These are phyloP conservation scores for Trididemnum miniatum DNA, from an alignment of 23 tunicate species.

Conservation along the genomic window DNA sequence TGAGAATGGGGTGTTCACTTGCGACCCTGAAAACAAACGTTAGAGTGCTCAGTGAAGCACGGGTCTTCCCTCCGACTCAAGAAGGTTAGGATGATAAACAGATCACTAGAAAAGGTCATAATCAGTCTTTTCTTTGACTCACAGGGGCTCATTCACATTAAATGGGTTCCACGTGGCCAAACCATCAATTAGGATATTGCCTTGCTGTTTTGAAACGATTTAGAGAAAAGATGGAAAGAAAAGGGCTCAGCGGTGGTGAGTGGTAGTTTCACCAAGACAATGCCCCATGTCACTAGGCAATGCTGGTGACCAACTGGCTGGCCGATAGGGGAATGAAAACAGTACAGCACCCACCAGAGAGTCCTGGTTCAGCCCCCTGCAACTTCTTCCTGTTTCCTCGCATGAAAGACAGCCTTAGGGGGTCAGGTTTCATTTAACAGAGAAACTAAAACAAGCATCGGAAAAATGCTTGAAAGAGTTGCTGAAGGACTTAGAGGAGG, in stretches of 20 bases:
- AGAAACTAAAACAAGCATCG: conserved; percentile 20
- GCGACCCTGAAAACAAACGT: conserved; percentile 30
- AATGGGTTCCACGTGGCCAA: conserved; percentile 25
- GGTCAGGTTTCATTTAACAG: conserved; percentile 24
- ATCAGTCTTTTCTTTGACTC: conserved; percentile 13
- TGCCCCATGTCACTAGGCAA: conserved; percentile 14
- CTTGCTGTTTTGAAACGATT: conserved; percentile 16
- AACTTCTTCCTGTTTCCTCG: conserved; percentile 22
- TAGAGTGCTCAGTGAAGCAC: conserved; percentile 28
- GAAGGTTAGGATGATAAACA: conserved; percentile 23
- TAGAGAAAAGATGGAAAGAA: conserved; percentile 18
- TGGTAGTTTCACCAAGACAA: conserved; percentile 27
- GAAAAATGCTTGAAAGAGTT: background rate
- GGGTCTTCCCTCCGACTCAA: conserved; percentile 17
- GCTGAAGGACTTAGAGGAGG: conserved; percentile 19
- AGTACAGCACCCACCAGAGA: conserved; percentile 12
- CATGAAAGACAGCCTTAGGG: conserved; percentile 22
- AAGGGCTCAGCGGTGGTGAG: conserved; percentile 25
- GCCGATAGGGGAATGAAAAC: conserved; percentile 15
- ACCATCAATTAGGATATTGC: background rate
- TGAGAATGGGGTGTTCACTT: conserved; percentile 19
- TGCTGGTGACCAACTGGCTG: conserved; percentile 30
- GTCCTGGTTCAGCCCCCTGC: conserved; percentile 22
- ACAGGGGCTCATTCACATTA: conserved; percentile 21
- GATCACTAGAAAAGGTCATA: conserved; percentile 11